Evolutionary conservation across 1,140 invertebrate species (phyloP).

Genomic region (Pectinophora gossypiella): DNA sequence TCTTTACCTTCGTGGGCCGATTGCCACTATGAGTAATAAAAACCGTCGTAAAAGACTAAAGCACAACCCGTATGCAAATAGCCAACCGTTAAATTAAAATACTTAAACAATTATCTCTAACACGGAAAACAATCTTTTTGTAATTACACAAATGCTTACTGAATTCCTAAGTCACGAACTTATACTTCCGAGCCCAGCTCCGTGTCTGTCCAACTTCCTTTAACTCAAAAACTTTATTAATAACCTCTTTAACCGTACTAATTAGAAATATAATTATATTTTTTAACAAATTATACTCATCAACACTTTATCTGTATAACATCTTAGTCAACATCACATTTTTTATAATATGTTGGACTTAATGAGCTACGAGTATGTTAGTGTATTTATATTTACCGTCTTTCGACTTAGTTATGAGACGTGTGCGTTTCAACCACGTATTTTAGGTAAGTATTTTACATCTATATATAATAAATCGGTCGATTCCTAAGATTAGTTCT

Average conservation of each 20-base stretch:
- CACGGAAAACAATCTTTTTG: background rate
- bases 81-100: background rate
- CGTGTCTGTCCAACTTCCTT: background rate
- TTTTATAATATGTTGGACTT: slow-evolving; percentile 57
- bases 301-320: slow-evolving; percentile 64
- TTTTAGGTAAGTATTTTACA: slow-evolving; percentile 46
- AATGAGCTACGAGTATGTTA: slow-evolving; percentile 45
- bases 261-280: slow-evolving; percentile 58
- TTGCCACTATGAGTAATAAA: too few relatives aligned
- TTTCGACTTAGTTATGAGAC: slow-evolving; percentile 53
- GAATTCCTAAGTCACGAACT: background rate
- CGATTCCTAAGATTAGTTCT: slow-evolving; percentile 57
- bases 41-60: too few relatives aligned
- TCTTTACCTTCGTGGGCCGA: too few relatives aligned
- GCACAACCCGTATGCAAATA: too few relatives aligned
- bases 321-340: slow-evolving; percentile 68
- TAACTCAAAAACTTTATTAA: slow-evolving; percentile 37
- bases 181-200: background rate
- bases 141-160: background rate
- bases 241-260: slow-evolving; percentile 44
- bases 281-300: slow-evolving; percentile 62
- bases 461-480: slow-evolving; percentile 25
- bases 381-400: slow-evolving; percentile 55
- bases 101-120: background rate
- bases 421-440: slow-evolving; percentile 67